Evolutionary conservation across 2,797 vertebrate genomes (phyloP), one percentile per base, ranked within the genome.

Genomic region (Pseudochirops cupreus): DNA sequence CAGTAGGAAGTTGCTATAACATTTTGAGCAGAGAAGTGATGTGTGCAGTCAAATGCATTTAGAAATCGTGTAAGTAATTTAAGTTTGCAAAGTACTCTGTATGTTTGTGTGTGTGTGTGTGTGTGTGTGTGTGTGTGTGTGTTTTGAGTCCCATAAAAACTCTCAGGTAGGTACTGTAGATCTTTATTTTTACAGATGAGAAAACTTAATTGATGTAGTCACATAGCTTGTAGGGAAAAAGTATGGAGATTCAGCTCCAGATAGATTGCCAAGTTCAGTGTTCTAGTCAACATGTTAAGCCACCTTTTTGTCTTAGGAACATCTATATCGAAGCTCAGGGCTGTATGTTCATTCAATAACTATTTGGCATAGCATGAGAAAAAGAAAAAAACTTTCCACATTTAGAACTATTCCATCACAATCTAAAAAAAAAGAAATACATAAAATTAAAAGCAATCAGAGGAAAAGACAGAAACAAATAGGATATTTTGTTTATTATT

Each of bases 1-100:
- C n/a, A 93, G 56, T 59, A 11, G 67, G 91, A 92, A 91, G 55
- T 91, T 52, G 57, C 4, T 89, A 33, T 91, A 46, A 82, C 11
- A 24, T 82, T 82, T 95, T 95, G 46, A 67, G 26, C 39, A 56
- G 39, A 94, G 46, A 31, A 92, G 53, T 82, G 13, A 74, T 82
- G 21, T 39, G 12, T 46, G 18, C 21, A 46, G n/a, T 82, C 13
- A 74, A 33, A 82, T 7, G 10, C n/a, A 82, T 82, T 82, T 82
- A 46, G 57, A 91, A 58, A 46, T 91, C 28, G 55, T 90, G 52
- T 46, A 90, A 91, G 12, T 57, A 6, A 24, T 24, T 46, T 82
- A 46, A 46, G 18, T 82, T 39, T 46, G n/a, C 7, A 82, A 82
- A 82, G n/a, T 2, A 2, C 21, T 26, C 4, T 18, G 7, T 46